Percentiles rank a stretch among this genome's conserved stretches.
phyloP scores from a whole-genome alignment of 2,888 invertebrate genomes.

The Galerucella nymphaeae region DNA sequence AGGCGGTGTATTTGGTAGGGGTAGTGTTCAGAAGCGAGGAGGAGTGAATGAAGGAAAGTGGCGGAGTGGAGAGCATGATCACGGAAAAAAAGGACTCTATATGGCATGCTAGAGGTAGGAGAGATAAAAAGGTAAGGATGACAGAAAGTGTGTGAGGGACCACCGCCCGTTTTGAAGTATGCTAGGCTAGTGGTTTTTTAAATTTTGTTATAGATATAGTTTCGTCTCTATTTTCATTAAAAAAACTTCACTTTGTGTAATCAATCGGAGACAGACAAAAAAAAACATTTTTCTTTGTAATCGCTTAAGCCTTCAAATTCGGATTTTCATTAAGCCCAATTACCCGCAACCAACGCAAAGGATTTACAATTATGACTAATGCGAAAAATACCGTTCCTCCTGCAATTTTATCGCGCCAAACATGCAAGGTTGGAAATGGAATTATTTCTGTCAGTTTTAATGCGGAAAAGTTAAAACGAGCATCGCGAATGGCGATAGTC shows the following conservation, averaged over 20 bases:
- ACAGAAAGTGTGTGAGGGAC: too few species aligned
- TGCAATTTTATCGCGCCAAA: slow-evolving; percentile 36
- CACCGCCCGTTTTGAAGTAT: too few species aligned
- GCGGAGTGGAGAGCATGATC: too few species aligned
- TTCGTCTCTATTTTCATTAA: slow-evolving; percentile 9
- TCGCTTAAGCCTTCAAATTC: slow-evolving; percentile 38
- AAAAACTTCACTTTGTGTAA: background rate
- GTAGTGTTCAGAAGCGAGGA: too few species aligned
- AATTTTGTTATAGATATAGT: too few species aligned
- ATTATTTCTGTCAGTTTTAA: slow-evolving; percentile 37
- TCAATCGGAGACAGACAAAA: slow-evolving; percentile 6
- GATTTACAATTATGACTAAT: slow-evolving; percentile 41
- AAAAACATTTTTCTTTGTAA: slow-evolving; percentile 24
- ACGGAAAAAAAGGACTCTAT: too few species aligned
- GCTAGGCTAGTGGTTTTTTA: too few species aligned
- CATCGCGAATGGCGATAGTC: slow-evolving; percentile 8
- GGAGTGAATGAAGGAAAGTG: too few species aligned
- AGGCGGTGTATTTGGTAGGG: too few species aligned
- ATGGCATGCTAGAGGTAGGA: too few species aligned
- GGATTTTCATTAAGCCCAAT: slow-evolving; percentile 39
- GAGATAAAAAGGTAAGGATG: too few species aligned
- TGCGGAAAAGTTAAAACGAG: slow-evolving; percentile 26
- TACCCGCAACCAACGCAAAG: slow-evolving; percentile 34
- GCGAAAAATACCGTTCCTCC: slow-evolving; percentile 40
- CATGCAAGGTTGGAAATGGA: slow-evolving; percentile 38